Conservation (phyloP, 1,140 invertebrate genomes). For the Halictus rubicundus region DNA sequence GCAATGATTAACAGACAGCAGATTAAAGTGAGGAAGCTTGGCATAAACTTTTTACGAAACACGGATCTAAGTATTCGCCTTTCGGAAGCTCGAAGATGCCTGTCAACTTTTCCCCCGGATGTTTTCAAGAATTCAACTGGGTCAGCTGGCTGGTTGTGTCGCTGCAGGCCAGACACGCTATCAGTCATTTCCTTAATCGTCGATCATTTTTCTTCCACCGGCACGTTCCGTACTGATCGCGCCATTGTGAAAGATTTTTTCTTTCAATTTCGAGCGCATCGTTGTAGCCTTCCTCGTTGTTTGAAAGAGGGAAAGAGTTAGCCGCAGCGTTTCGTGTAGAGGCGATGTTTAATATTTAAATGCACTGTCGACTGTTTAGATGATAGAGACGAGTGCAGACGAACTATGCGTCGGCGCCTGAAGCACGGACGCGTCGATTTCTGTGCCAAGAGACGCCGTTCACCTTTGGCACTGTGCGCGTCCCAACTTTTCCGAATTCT, state of each 20-base stretch:
- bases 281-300: too few species aligned
- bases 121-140: constrained; percentile 26
- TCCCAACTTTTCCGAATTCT: background rate
- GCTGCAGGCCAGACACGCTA: background rate
- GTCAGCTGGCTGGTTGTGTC: constrained; percentile 24
- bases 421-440: constrained; percentile 16
- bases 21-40: too few species aligned
- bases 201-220: background rate
- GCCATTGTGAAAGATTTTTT: background rate
- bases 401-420: constrained; percentile 1
- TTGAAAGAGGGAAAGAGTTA: too few species aligned
- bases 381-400: background rate
- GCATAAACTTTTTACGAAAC: background rate
- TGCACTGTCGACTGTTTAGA: background rate
- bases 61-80: background rate
- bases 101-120: background rate
- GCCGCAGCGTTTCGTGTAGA: too few species aligned
- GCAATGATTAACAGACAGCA: too few species aligned
- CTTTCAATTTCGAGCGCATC: background rate
- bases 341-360: too few species aligned
- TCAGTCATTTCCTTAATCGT: constrained; percentile 28
- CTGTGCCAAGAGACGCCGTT: constrained; percentile 22
- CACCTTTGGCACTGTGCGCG: constrained; percentile 12
- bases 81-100: constrained; percentile 9
- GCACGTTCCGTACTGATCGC: background rate